A percentile compares a stretch with the other conserved stretches of the same genome.
Evolutionary conservation across 2,113 vertebrate species (phyloP).

Genomic region (Colistium nudipinnis): DNA sequence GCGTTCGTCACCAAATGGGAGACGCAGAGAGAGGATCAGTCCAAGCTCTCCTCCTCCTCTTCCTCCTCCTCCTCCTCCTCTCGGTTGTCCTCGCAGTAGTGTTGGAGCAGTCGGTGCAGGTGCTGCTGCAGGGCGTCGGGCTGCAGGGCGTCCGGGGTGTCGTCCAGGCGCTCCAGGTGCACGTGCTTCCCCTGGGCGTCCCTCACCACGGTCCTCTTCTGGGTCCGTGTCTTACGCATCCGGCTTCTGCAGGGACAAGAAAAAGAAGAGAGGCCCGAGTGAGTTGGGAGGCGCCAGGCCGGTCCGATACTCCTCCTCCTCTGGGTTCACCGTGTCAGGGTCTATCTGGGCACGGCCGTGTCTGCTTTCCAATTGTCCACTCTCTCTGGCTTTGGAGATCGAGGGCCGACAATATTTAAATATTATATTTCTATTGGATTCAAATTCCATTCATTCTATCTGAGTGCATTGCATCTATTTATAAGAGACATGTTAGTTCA

Average conservation of each 20-base stretch:
- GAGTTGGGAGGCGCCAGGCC: not conserved
- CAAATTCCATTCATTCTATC: not conserved
- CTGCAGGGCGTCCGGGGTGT: conserved; percentile 84
- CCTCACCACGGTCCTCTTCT: conserved; percentile 96
- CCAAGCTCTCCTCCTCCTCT: conserved; percentile 15
- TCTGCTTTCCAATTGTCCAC: not conserved
- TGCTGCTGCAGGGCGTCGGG: conserved; percentile 89
- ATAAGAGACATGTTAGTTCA: too few species aligned
- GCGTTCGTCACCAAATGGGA: conserved; percentile 21
- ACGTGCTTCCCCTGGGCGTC: conserved; percentile 86
- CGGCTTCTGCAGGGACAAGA: conserved; percentile 81
- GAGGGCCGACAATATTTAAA: not conserved
- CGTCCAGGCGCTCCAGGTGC: conserved; percentile 89
- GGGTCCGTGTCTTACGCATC: conserved; percentile 89
- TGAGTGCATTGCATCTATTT: too few species aligned
- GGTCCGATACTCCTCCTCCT: not conserved
- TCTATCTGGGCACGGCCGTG: not conserved
- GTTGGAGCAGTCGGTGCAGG: conserved; percentile 89
- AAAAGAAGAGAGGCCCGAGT: not conserved
- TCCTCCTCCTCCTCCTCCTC: conserved; percentile 69
- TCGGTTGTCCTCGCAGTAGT: conserved; percentile 85
- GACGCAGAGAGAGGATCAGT: conserved; percentile 23
- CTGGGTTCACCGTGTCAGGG: not conserved
- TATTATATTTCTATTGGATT: not conserved
- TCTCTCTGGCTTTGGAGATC: not conserved